Evolutionary conservation across 2,888 invertebrate genomes (phyloP).

Genomic region (Dichetophora obliterata): DNA sequence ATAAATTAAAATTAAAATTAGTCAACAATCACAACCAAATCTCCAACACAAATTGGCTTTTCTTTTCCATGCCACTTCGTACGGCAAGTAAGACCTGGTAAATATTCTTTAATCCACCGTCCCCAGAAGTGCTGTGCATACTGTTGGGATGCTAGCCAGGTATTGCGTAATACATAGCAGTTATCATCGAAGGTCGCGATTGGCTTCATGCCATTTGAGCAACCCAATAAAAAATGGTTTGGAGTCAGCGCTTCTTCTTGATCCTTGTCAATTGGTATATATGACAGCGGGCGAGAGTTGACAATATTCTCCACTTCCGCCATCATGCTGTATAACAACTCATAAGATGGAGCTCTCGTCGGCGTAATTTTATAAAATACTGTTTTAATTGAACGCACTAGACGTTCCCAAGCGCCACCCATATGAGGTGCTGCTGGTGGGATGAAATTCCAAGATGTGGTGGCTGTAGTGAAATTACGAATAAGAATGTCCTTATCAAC

Average conservation of each 20-base stretch:
- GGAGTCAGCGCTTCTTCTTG: constrained; percentile 42
- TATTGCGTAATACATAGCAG: not conserved
- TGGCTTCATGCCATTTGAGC: constrained; percentile 15
- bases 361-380: constrained; percentile 17
- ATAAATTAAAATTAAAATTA: too few relatives aligned
- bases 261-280: constrained; percentile 29
- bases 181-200: constrained; percentile 24
- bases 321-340: constrained; percentile 24
- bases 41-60: constrained; percentile 29
- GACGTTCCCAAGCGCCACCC: constrained; percentile 41
- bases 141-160: constrained; percentile 42
- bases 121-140: constrained; percentile 38
- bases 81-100: constrained; percentile 41
- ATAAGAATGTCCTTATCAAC: constrained; percentile 39
- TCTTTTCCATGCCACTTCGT: constrained; percentile 43
- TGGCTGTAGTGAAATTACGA: constrained; percentile 39
- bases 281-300: constrained; percentile 42
- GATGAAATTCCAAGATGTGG: constrained; percentile 41
- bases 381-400: constrained; percentile 36
- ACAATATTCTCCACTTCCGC: constrained; percentile 40
- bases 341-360: constrained; percentile 23
- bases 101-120: constrained; percentile 31
- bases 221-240: constrained; percentile 43
- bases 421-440: constrained; percentile 31
- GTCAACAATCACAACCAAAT: constrained; percentile 45